Conservation (phyloP, 2,888 invertebrate species). For the Eumacrocentrus americanus region DNA sequence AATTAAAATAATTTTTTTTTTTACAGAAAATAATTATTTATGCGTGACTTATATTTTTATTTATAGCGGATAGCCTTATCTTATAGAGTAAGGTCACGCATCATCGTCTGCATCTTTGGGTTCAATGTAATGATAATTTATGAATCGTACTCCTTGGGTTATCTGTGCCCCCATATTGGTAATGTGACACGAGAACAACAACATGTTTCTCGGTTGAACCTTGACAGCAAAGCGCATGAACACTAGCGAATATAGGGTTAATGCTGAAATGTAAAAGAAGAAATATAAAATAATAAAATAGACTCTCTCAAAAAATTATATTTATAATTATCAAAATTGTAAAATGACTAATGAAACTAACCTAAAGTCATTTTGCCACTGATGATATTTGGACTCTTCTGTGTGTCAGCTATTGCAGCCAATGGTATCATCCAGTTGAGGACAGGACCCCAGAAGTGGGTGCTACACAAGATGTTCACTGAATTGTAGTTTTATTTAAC, state of each 20-base stretch:
- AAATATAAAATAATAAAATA: too few species aligned
- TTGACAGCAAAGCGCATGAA: conserved; percentile 53
- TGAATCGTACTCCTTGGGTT: conserved; percentile 68
- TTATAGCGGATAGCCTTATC: background rate
- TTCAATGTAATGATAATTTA: conserved; percentile 69
- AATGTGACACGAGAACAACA: conserved; percentile 52
- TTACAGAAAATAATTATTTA: conserved; percentile 50
- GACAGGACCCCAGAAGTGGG: conserved; percentile 97
- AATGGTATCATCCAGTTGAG: conserved; percentile 98
- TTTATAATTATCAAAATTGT: background rate
- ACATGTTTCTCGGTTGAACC: conserved; percentile 50
- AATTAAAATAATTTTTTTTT: background rate
- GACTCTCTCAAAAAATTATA: too few species aligned
- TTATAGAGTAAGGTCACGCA: background rate
- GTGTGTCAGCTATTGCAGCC: conserved; percentile 89
- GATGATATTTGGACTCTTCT: conserved; percentile 87
- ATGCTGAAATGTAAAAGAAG: conserved; percentile 42
- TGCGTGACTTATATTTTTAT: background rate
- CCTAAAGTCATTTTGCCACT: conserved; percentile 96
- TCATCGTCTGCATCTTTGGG: background rate
- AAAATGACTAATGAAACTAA: conserved; percentile 60
- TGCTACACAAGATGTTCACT: conserved; percentile 66
- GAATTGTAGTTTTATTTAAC: background rate
- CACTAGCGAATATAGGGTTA: conserved; percentile 48
- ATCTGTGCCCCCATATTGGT: conserved; percentile 49